Percentiles rank a stretch among this genome's conserved stretches.
Evolutionary conservation across 2,888 invertebrate genomes (phyloP).

Genomic region (Colostygia pectinataria): DNA sequence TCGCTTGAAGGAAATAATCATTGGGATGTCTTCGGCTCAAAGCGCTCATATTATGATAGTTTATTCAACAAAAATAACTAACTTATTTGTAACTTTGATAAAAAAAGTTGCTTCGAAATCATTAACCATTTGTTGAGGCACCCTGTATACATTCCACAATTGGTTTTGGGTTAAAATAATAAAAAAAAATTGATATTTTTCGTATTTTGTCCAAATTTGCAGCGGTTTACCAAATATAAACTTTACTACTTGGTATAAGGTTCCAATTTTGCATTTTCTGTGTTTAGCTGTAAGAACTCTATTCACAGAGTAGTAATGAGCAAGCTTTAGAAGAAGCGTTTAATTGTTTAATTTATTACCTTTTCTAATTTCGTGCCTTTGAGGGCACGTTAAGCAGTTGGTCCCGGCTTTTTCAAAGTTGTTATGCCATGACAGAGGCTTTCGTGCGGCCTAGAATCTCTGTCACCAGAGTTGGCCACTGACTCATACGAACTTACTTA

Average conservation of each 20-base stretch:
- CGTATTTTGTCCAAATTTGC: conserved; percentile 34
- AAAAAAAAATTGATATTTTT: background rate
- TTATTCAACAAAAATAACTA: too few relatives aligned
- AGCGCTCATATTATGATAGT: too few relatives aligned
- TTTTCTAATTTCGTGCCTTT: too few relatives aligned
- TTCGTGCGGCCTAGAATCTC: too few relatives aligned
- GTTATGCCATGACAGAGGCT: too few relatives aligned
- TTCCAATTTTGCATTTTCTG: conserved; percentile 38
- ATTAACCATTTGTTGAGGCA: background rate
- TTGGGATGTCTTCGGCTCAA: too few relatives aligned
- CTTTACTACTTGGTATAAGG: conserved; percentile 42
- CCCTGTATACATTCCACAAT: background rate
- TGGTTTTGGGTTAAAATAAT: background rate
- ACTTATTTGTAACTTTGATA: too few relatives aligned
- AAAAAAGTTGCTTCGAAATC: background rate
- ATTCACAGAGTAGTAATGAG: conserved; percentile 18
- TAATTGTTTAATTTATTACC: background rate
- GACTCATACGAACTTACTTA: too few relatives aligned
- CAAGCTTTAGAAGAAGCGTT: conserved; percentile 7
- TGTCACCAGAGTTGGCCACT: too few relatives aligned
- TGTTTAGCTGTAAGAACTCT: conserved; percentile 31
- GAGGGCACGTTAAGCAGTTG: too few relatives aligned
- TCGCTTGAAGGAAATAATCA: too few relatives aligned
- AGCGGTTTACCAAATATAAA: conserved; percentile 50
- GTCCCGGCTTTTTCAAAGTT: too few relatives aligned